phyloP scores from a whole-genome alignment of 2,113 vertebrate genomes.

The Asarcornis scutulata region DNA sequence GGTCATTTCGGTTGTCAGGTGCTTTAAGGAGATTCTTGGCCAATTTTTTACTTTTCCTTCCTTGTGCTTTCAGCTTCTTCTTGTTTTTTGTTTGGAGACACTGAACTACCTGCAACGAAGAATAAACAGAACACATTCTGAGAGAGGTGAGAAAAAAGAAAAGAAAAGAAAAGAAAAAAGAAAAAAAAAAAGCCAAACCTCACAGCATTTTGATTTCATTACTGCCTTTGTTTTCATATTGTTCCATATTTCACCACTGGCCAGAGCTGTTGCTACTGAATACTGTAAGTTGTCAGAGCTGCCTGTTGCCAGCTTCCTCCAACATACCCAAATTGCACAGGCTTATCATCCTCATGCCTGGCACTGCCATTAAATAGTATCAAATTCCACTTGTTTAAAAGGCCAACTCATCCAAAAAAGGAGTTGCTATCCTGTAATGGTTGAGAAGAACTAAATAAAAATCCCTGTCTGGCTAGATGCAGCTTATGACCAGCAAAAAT shows the following conservation, averaged over 20 bases:
- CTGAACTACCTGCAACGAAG: slow-evolving; percentile 78
- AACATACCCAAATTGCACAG: background rate
- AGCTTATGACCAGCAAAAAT: background rate
- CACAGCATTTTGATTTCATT: background rate
- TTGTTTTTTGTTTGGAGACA: slow-evolving; percentile 82
- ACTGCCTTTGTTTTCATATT: background rate
- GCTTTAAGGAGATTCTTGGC: slow-evolving; percentile 92
- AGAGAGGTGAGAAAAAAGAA: background rate
- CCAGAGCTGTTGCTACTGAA: background rate
- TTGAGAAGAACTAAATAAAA: background rate
- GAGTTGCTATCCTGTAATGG: background rate
- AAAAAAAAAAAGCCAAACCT: background rate
- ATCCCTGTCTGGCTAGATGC: background rate
- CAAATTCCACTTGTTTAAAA: background rate
- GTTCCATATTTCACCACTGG: background rate
- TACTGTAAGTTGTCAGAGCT: background rate
- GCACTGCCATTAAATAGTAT: background rate
- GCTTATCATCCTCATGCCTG: background rate
- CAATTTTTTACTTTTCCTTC: slow-evolving; percentile 89
- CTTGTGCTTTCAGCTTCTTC: slow-evolving; percentile 87
- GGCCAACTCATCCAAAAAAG: background rate
- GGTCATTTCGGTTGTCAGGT: slow-evolving; percentile 84
- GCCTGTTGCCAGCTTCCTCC: background rate
- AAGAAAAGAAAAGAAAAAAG: background rate
- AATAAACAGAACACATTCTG: background rate